Evolutionary conservation across 2,888 invertebrate species (phyloP), one percentile per base, ranked within the genome.

Genomic region (Celastrina argiolus): DNA sequence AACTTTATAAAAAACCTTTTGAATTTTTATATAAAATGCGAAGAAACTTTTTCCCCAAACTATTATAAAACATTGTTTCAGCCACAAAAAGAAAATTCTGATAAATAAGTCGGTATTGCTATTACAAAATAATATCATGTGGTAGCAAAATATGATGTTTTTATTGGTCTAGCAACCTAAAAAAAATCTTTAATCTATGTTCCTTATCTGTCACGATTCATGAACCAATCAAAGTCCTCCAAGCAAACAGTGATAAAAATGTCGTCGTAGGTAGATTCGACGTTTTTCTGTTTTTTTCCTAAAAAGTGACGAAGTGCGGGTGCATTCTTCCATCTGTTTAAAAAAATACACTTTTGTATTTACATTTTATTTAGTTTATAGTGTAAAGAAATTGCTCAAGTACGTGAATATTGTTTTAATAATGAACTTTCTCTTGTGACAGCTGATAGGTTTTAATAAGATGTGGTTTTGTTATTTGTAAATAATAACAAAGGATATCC

Each of bases 391-490:
- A 66, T 64, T 67, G 59, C 66, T 73, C 76, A 82, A 80, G 81
- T 83, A 79, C 22, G 61, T 61, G 22, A 7, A 39, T 22, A 61
- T 61, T 6, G 22, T 61, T 36, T 39, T 36, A 59, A 12, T 36
- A 7, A 7, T 61, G 5, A 36, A 83, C 84, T 84, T 85, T 86
- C 85, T 78, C 82, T 81, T 80, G 70, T 83, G 84, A 83, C 88
- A 86, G 84, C 80, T 84, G 82, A 83, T 51, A 14, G 14, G 51
- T 81, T 76, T 74, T 81, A 78, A 76, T 73, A 72, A 74, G 82
- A 78, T 83, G 81, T 84, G 84, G 83, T 84, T 83, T 80, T 73
- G 75, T 83, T 61, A 81, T 83, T 87, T 85, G 89, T 90, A 90
- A 90, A 90, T 90, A 90, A 88, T 87, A 87, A 89, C 88, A 89